Evolutionary conservation across 2,797 vertebrate species (phyloP).

Genomic region (Decapterus maruadsi): DNA sequence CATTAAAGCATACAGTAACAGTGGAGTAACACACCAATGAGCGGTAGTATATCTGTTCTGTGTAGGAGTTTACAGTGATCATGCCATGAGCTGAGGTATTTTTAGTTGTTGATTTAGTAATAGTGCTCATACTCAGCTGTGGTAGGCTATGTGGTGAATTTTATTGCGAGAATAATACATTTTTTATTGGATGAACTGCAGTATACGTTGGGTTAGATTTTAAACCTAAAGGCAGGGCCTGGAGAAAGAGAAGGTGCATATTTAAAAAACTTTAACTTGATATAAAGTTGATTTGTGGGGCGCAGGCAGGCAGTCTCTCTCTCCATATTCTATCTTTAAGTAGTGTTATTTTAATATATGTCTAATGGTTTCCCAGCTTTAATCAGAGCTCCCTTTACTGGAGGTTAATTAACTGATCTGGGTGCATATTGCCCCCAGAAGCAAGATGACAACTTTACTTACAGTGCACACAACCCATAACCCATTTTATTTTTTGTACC

Average conservation of each 20-base stretch:
- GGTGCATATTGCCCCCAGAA: conserved; percentile 2
- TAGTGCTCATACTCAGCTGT: not conserved
- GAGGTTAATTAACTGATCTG: conserved; percentile 61
- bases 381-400: conserved; percentile 49
- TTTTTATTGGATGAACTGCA: not conserved
- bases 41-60: not conserved
- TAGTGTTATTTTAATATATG: conserved; percentile 29
- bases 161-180: not conserved
- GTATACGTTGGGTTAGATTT: not conserved
- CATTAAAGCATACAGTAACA: not conserved
- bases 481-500: not conserved
- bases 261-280: conserved; percentile 2
- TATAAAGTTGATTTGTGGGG: conserved; percentile 28
- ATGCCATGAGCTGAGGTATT: not conserved
- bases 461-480: too few species aligned
- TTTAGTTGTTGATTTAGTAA: not conserved
- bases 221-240: not conserved
- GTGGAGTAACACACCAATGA: not conserved
- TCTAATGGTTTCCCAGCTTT: conserved; percentile 28
- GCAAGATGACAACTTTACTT: not conserved
- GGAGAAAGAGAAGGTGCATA: not conserved
- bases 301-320: not conserved
- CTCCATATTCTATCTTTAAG: conserved; percentile 11
- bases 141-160: not conserved
- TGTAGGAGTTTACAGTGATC: not conserved